Conservation (phyloP, 2,113 vertebrate genomes). For the Nothocercus julius region DNA sequence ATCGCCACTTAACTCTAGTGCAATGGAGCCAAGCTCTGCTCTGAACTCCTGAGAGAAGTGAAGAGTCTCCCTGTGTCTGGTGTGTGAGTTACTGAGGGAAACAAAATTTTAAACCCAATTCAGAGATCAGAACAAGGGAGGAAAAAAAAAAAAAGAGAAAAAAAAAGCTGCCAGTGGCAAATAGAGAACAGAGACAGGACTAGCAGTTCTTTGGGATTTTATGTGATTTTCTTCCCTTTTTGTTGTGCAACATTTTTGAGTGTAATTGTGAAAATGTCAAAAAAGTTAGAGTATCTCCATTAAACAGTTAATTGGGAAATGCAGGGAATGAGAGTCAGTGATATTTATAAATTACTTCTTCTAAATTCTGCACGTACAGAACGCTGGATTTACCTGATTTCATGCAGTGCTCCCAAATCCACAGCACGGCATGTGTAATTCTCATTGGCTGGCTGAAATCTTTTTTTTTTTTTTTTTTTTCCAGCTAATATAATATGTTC, state of each 20-base stretch:
- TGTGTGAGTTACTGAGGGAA: neutral
- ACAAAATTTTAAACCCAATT: neutral
- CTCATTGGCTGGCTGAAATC: neutral
- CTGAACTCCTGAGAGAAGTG: neutral
- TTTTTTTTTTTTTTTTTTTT: neutral
- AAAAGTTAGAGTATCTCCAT: neutral
- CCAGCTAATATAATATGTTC: neutral
- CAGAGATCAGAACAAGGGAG: neutral
- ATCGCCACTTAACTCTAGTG: neutral
- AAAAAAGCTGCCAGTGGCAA: neutral
- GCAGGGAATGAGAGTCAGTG: neutral
- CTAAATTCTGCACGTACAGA: neutral
- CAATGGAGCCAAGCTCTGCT: fast-evolving
- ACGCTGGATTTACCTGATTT: neutral
- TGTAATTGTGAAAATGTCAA: fast-evolving
- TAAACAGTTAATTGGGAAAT: neutral
- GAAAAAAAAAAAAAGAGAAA: neutral
- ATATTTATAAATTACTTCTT: neutral
- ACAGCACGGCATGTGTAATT: neutral
- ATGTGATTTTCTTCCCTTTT: neutral
- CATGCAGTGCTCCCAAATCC: neutral
- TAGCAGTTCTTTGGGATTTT: neutral
- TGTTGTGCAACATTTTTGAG: neutral
- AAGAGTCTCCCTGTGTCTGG: neutral
- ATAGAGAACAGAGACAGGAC: neutral